Evolutionary conservation across 2,113 vertebrate species (phyloP), one percentile per base, ranked within the genome.

Genomic region (Himantopus leucocephalus): DNA sequence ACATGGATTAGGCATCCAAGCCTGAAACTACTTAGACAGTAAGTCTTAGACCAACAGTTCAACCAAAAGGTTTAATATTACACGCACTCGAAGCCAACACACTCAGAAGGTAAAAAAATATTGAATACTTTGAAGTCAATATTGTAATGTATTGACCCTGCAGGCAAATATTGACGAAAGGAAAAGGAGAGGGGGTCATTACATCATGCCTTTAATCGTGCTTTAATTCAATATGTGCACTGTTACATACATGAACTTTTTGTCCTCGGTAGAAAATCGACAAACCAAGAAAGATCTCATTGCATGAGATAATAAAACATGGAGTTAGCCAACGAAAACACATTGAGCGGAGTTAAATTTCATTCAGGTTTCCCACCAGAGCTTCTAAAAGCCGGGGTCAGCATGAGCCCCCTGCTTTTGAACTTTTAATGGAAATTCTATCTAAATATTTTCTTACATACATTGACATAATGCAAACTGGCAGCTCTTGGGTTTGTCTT

Each of bases 401-500:
- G 96, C 5, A 2, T 96, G 86, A 96, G 82, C 90, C 97, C 94
- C 97, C 96, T 76, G 92, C 96, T 95, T 95, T 94, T 96, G 94
- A 86, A 89, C 94, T 97, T 96, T 92, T 96, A 96, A 97, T 98
- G 96, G 97, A 97, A 98, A 96, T 96, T 96, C 96, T 98, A 95
- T 97, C 96, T 95, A 98, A 98, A 98, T 98, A 98, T 98, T 98
- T 98, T 96, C 97, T 96, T 98, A 97, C 97, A 97, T 98, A 97
- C 97, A 97, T 97, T 98, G 98, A 98, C 97, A 98, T 98, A 98
- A 98, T 96, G 94, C 97, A 98, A 98, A 97, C 97, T 97, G 97
- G 97, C 92, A 98, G 96, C 96, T 96, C 93, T 95, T 67, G 67
- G 92, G 93, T 97, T 92, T 96, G 94, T 73, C 93, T 91, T 92